phyloP scores from a whole-genome alignment of 1,140 invertebrate species.

The Drosophila lowei region DNA sequence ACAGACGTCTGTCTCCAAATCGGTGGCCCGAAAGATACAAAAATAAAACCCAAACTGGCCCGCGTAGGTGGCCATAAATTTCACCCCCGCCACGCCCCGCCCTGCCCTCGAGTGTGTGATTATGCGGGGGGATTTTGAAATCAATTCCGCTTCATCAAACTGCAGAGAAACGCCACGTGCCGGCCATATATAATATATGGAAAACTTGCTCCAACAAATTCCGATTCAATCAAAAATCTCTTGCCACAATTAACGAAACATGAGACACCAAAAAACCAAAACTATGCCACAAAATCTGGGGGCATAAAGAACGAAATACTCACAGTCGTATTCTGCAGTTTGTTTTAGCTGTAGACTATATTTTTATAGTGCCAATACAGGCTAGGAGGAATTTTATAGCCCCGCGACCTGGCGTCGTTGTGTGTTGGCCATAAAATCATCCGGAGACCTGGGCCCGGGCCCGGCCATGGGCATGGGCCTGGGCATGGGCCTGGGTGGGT shows the following conservation, averaged over 20 bases:
- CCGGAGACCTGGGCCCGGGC: conserved; percentile 11
- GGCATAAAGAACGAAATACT: conserved; percentile 45
- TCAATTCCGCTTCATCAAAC: conserved; percentile 68
- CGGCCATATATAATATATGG: conserved; percentile 37
- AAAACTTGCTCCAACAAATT: conserved; percentile 36
- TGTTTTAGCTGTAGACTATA: conserved; percentile 58
- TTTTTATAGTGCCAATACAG: conserved; percentile 77
- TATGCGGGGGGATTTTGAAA: conserved; percentile 69
- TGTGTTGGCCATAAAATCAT: conserved; percentile 70
- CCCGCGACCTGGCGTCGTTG: conserved; percentile 57
- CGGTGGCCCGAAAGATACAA: conserved; percentile 41
- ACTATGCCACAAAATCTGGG: conserved; percentile 52
- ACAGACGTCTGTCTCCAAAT: conserved; percentile 23
- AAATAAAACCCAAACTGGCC: conserved; percentile 47
- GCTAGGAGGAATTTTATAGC: conserved; percentile 68
- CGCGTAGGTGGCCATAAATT: conserved; percentile 67
- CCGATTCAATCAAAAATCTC: conserved; percentile 77
- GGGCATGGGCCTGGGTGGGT: neutral
- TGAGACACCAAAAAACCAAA: conserved; percentile 54
- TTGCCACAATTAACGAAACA: conserved; percentile 71
- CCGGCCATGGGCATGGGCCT: neutral
- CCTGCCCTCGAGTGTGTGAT: conserved; percentile 12
- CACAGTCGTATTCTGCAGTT: conserved; percentile 28
- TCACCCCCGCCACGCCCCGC: neutral
- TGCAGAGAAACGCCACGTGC: conserved; percentile 48